Conservation (phyloP, 2,888 invertebrate genomes). For the Maniola hyperantus region DNA sequence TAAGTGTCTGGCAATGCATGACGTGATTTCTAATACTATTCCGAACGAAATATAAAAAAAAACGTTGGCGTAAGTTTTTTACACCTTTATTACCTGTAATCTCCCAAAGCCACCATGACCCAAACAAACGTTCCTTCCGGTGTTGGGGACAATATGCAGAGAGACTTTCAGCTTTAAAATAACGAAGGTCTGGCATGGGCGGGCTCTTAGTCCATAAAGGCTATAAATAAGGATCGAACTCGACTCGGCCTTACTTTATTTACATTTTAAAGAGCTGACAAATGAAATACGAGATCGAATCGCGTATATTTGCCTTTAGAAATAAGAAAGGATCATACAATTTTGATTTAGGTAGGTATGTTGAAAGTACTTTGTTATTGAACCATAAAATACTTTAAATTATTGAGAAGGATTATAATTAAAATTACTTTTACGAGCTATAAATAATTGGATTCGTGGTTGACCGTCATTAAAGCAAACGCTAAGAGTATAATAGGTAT, state of each 20-base stretch:
- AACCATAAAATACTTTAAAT: not conserved
- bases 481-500: not conserved
- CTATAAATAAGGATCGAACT: constrained; percentile 35
- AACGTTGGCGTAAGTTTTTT: too few relatives aligned
- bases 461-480: constrained; percentile 2
- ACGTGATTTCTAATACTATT: too few relatives aligned
- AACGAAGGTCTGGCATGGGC: too few relatives aligned
- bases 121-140: too few relatives aligned
- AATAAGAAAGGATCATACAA: constrained; percentile 12
- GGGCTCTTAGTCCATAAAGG: too few relatives aligned
- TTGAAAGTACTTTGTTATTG: not conserved
- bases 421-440: not conserved
- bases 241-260: constrained; percentile 29
- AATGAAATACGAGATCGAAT: constrained; percentile 20
- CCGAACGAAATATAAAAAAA: too few relatives aligned
- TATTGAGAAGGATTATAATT: not conserved
- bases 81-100: too few relatives aligned
- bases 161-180: too few relatives aligned
- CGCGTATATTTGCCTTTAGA: constrained; percentile 17
- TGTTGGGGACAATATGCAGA: too few relatives aligned
- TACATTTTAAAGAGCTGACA: constrained; percentile 28
- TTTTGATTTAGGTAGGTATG: not conserved
- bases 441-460: not conserved
- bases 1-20: too few relatives aligned
- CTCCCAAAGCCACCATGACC: too few relatives aligned